A percentile compares a stretch with the other conserved stretches of the same genome.
Evolutionary conservation across 2,113 vertebrate genomes (phyloP).

Genomic region (Nesoenas mayeri): DNA sequence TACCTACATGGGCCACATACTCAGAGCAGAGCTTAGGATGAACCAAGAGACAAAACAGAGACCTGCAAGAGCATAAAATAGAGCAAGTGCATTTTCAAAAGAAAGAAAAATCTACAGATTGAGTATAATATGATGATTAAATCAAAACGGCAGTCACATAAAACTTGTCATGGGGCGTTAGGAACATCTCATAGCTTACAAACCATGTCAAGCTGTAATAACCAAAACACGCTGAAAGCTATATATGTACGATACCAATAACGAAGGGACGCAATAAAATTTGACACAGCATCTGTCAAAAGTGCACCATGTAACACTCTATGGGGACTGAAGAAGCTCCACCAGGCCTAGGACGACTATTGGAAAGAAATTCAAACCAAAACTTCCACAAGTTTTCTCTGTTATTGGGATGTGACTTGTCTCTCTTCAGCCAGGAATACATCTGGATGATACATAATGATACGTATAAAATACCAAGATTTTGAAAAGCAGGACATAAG

Average conservation of each 20-base stretch:
- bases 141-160: background rate
- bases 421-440: background rate
- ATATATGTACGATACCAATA: background rate
- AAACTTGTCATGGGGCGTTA: background rate
- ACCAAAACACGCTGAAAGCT: background rate
- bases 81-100: background rate
- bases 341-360: background rate
- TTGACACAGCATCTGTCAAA: background rate
- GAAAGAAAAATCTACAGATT: background rate
- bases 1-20: background rate
- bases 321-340: background rate
- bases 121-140: background rate
- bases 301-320: background rate
- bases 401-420: background rate
- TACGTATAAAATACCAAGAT: background rate
- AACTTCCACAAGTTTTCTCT: background rate
- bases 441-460: background rate
- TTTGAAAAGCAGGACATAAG: background rate
- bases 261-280: background rate
- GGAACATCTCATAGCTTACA: background rate
- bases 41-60: background rate
- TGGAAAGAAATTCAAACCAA: background rate
- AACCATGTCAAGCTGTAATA: background rate
- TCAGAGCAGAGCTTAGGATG: background rate
- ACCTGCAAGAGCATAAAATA: background rate